A percentile compares a stretch with the other conserved stretches of the same genome.
Evolutionary conservation across 2,888 invertebrate genomes (phyloP).

Genomic region (Callyntrura sp.): DNA sequence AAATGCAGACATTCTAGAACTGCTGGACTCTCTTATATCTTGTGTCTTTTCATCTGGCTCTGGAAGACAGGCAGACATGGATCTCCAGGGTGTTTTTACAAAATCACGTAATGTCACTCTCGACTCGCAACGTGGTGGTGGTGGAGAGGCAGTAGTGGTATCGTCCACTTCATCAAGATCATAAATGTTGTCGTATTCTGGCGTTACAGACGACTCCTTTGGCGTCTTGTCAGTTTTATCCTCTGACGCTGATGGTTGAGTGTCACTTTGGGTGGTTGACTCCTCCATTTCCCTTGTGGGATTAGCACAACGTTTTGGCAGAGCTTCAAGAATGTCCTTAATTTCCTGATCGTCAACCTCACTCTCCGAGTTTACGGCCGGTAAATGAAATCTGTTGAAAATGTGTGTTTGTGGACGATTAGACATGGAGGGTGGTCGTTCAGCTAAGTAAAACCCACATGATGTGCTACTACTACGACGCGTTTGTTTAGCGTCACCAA

Average conservation of each 20-base stretch:
- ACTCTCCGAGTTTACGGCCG: conserved; percentile 62
- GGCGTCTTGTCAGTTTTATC: not conserved
- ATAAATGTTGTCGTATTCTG: conserved; percentile 24
- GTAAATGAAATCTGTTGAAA: conserved; percentile 53
- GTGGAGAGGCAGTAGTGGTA: conserved; percentile 20
- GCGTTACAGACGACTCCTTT: conserved; percentile 2
- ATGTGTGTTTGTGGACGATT: conserved; percentile 42
- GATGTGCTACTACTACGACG: conserved; percentile 22
- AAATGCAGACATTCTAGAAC: conserved; percentile 64
- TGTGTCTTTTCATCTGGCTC: not conserved
- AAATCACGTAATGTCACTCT: conserved; percentile 80
- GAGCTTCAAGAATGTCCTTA: conserved; percentile 55
- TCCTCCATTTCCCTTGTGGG: conserved; percentile 70
- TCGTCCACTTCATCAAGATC: conserved; percentile 66
- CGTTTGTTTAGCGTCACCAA: not conserved
- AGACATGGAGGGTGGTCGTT: conserved; percentile 11
- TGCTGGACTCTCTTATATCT: conserved; percentile 36
- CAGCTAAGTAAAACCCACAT: conserved; percentile 51
- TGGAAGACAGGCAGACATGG: conserved; percentile 67
- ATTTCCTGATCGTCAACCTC: conserved; percentile 59
- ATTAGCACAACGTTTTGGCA: conserved; percentile 64
- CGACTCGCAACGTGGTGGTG: conserved; percentile 61
- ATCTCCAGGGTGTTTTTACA: conserved; percentile 80
- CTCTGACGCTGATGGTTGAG: not conserved
- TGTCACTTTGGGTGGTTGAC: conserved; percentile 45